Evolutionary conservation across 1,140 invertebrate genomes (phyloP), one percentile per base, ranked within the genome.

Genomic region (Camponotus vicinus): DNA sequence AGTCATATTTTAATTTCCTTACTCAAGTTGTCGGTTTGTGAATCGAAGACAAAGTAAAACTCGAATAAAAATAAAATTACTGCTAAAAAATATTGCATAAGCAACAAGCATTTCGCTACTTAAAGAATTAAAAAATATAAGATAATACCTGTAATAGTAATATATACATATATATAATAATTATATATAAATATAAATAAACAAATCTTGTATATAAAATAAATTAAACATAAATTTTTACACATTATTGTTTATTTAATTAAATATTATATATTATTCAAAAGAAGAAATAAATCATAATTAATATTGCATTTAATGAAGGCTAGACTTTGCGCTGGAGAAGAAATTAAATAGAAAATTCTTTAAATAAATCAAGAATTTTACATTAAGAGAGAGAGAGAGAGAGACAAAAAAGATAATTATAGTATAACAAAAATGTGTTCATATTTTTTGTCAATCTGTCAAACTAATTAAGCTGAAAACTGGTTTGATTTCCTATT

Each of bases 1-100:
- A 83, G 8, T 71, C 27, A 27, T 18, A 45, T 73, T 83, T 75
- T 75, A 75, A 83, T 83, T 75, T 83, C 57, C 79, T 61, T 57
- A 75, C 32, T 49, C 34, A 55, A 15, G 8, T 34, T 27, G 34
- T n/a, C 45, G 21, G n/a, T 45, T 3, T 11, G 9, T 7, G 15
- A 79, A 37, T 40, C 21, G 11, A 32, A 73, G 11, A 8, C 11
- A 78, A n/a, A 11, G 8, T 21, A 40, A 61, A 21, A 21, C 21
- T 21, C 21, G 21, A 61, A 11, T 3, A 15, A n/a, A 59, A 45
- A 18, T 55, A 34, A 82, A 11, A 61, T 45, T 34, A 37, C 61
- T 73, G 32, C 27, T 45, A 15, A 37, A 13, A 57, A 9, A n/a
- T 13, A 40, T 67, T 69, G 27, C 1, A 69, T 69, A 37, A 70